These are phyloP conservation scores for Leuctra nigra DNA, from an alignment of 2,888 invertebrate species.

Conservation along the genomic window DNA sequence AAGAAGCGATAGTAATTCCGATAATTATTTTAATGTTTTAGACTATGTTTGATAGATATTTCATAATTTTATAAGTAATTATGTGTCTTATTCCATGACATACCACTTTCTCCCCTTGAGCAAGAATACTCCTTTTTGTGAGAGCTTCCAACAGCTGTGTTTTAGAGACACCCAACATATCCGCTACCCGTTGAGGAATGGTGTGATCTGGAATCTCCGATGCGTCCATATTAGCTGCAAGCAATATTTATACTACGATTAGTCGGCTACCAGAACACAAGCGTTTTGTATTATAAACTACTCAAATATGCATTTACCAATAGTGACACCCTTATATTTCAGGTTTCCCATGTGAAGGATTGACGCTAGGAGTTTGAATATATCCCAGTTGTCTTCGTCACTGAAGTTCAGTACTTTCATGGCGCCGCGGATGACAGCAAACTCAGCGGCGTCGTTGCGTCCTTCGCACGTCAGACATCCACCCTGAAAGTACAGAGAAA, in stretches of 20 bases:
- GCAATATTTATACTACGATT: not conserved
- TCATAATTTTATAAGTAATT: not conserved
- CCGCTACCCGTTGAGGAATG: constrained; percentile 62
- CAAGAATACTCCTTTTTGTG: constrained; percentile 78
- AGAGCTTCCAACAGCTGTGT: constrained; percentile 68
- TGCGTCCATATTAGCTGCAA: constrained; percentile 74
- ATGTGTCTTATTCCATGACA: constrained; percentile 19
- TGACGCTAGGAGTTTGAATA: constrained; percentile 77
- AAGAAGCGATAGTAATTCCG: not conserved
- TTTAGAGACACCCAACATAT: constrained; percentile 63
- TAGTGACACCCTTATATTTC: constrained; percentile 63
- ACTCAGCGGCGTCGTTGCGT: constrained; percentile 77
- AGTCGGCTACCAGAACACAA: too few species aligned
- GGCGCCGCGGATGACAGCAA: constrained; percentile 83
- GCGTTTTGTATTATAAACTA: too few species aligned
- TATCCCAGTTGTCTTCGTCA: constrained; percentile 76
- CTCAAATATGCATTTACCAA: constrained; percentile 37
- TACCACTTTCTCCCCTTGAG: constrained; percentile 73
- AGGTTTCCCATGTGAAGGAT: constrained; percentile 90
- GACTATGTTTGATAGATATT: not conserved
- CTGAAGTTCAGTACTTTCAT: constrained; percentile 86
- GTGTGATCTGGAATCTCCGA: constrained; percentile 70
- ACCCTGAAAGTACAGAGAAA: constrained; percentile 46
- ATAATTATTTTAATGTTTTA: not conserved
- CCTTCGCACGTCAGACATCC: constrained; percentile 70